Evolutionary conservation across 2,797 vertebrate genomes (phyloP), one percentile per base, ranked within the genome.

Genomic region (Etheostoma nigrum): DNA sequence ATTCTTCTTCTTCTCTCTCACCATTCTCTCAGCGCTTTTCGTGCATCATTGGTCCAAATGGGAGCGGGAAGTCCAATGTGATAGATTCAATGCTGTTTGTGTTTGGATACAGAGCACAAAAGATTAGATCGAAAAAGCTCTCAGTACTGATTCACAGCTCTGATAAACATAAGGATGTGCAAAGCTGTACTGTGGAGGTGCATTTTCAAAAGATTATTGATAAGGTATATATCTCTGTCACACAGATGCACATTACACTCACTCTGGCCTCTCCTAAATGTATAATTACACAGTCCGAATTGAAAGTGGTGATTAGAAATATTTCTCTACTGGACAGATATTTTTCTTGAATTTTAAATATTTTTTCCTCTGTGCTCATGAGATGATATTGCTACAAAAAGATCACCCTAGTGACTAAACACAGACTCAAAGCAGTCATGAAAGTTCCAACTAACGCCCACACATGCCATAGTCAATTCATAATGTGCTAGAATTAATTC

Each of bases 11-110:
- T 73, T 33, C n/a, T 62, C 81, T 72, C 48, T 74, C 75, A 9
- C 54, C 67, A 72, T 72, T 79, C 72, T 83, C 65, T 83, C 94
- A 99, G 98, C 96, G 98, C 49, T 99, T 99, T 90, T 98, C 98
- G 5, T 99, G 98, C 82, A 99, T 99, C 93, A 97, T 99, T 90
- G 98, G 98, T 66, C 98, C 98, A 63, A 99, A 99, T 79, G 98
- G 98, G 89, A 99, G 98, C 79, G 98, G 98, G 61, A 99, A 99
- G 93, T 99, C 98, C 90, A 99, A 99, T 82, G 96, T 99, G 87
- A 99, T 99, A 85, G 98, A 99, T 94, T 98, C 98, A 8, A 98
- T 99, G 97, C 97, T 99, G 63, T 99, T 99, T 95, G 98, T 99
- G 30, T 99, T 99, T 89, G 98, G 98, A 69, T 99, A 99, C 84